phyloP scores from a whole-genome alignment of 2,113 vertebrate genomes.

The Dipodomys spectabilis region DNA sequence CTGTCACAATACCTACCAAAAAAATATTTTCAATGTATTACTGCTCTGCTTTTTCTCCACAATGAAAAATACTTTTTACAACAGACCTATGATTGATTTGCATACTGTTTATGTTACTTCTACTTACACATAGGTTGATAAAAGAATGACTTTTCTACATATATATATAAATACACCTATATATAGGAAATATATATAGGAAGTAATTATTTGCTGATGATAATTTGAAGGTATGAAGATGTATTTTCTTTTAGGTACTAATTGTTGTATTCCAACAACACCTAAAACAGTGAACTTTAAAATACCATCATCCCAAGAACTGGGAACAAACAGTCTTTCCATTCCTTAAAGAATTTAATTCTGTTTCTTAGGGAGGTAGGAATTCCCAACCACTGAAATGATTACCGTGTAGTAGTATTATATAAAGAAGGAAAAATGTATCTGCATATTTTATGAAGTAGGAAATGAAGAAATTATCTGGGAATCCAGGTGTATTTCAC shows the following conservation, averaged over 20 bases:
- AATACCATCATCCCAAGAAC: background rate
- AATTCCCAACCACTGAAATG: background rate
- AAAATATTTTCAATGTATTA: constrained; percentile 3
- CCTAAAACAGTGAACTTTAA: background rate
- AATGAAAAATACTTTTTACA: background rate
- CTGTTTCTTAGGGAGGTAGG: background rate
- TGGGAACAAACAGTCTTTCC: background rate
- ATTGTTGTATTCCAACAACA: background rate
- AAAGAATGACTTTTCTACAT: background rate
- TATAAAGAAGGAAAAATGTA: background rate
- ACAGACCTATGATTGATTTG: too few relatives aligned
- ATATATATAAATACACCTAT: too few relatives aligned
- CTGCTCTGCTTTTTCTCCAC: background rate
- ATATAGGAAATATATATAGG: too few relatives aligned
- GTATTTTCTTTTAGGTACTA: background rate
- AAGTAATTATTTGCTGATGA: background rate
- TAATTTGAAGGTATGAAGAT: background rate
- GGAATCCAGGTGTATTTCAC: background rate
- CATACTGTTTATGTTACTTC: background rate
- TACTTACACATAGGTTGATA: background rate
- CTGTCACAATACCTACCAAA: background rate
- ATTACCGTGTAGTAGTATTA: background rate
- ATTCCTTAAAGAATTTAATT: background rate
- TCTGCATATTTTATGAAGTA: background rate
- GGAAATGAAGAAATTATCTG: background rate